phyloP scores from a whole-genome alignment of 2,113 vertebrate species.

The Amblyornis subalaris region DNA sequence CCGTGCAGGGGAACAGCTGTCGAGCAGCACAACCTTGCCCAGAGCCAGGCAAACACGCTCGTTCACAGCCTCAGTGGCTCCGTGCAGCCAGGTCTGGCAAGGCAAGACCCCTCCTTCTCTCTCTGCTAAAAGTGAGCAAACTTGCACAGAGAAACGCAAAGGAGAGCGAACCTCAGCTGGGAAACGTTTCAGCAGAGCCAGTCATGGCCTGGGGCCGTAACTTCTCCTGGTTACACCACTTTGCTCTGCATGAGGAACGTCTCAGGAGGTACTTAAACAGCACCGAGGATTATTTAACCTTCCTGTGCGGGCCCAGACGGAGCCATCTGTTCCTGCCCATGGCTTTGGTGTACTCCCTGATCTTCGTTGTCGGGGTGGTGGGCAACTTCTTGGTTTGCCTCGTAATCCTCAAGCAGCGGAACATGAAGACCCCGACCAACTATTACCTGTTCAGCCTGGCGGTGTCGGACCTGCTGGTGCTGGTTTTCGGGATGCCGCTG shows the following conservation, averaged over 20 bases:
- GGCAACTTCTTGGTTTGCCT: constrained; percentile 90
- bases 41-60: neutral
- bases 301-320: constrained; percentile 68
- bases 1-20: constrained; percentile 25
- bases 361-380: constrained; percentile 83
- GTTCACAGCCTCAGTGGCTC: neutral
- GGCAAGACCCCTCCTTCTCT: neutral
- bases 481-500: constrained; percentile 90
- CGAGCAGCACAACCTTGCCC: constrained; percentile 1
- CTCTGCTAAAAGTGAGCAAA: neutral
- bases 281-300: constrained; percentile 73
- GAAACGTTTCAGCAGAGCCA: neutral
- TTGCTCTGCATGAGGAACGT: neutral
- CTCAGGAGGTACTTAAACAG: constrained; percentile 65
- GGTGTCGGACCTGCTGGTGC: constrained; percentile 86
- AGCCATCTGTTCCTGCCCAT: constrained; percentile 72
- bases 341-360: constrained; percentile 70
- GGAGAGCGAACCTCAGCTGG: neutral
- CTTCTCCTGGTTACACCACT: constrained; percentile 45
- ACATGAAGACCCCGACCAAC: constrained; percentile 92
- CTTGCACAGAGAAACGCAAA: neutral
- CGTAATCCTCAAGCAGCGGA: constrained; percentile 85
- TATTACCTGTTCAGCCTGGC: constrained; percentile 95
- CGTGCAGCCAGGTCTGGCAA: neutral
- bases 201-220: constrained; percentile 58